Base-by-base conservation (phyloP, 2,797 vertebrate species). In the Chelon auratus region DNA sequence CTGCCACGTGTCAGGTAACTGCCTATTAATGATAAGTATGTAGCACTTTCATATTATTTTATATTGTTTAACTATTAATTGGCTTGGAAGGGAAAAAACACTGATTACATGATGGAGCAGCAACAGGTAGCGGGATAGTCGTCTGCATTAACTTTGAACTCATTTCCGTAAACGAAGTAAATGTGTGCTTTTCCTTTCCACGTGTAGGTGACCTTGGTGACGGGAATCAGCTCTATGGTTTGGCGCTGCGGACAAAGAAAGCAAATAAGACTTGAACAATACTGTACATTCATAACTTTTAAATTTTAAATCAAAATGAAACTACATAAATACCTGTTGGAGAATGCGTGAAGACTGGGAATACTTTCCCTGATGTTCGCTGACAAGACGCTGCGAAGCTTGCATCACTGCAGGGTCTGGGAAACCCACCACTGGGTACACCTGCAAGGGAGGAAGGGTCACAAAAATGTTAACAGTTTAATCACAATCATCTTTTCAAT, bases 91-190 rank as follows among this genome's bases (percentile, higher is more conserved):
- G 4, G n/a, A 43, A 33, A 33, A 6, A 33, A 15, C 4, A 61
- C 45, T 14, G 39, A 13, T 89, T 87, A 94, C 88, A 94, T 91
- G 9, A 95, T 58, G 54, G 86, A 61, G 59, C 95, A 96, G 81
- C 94, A 95, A 76, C 94, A 96, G 0, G 89, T 94, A 15, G 87
- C 94, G 20, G 95, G 95, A 58, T 96, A 96, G 75, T 94, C 71
- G 33, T 92, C 82, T 1, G 94, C 87, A 54, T 79, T 88, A 8
- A 96, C 95, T 82, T 92, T 80, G 53, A 89, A 92, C 78, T 95
- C 95, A 26, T 90, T 95, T 48, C 95, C 95, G 53, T 93, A 96
- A 55, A 96, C 92, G 89, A 92, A 95, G 81, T 95, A 96, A 53
- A 90, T 33, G 39, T 93, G 77, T 0, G 76, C 24, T n/a, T 90